phyloP scores from a whole-genome alignment of 2,797 vertebrate genomes.

The Ctenopoma multispine region DNA sequence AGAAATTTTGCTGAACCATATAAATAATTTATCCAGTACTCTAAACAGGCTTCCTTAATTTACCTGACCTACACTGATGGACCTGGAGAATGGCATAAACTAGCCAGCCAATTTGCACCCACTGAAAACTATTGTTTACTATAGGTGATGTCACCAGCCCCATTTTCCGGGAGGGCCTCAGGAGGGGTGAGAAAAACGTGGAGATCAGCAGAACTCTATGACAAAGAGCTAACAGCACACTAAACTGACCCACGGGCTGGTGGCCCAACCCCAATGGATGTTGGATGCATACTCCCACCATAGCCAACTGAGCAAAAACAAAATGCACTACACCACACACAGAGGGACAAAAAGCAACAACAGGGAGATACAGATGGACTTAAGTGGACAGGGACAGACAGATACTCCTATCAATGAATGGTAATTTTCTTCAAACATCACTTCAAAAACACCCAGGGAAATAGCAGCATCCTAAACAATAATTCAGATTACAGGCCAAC shows the following conservation, averaged over 20 bases:
- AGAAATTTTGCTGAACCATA: neutral
- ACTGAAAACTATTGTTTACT: conserved; percentile 79
- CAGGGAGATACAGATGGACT: conserved; percentile 23
- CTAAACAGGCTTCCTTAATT: conserved; percentile 6
- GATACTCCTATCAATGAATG: too few species aligned
- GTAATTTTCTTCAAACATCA: conserved; percentile 15
- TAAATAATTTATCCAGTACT: neutral
- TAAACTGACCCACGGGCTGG: conserved; percentile 76
- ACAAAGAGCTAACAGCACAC: conserved; percentile 80
- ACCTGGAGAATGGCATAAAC: conserved; percentile 38
- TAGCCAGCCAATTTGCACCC: conserved; percentile 47
- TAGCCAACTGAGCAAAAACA: conserved; percentile 61
- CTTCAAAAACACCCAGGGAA: conserved; percentile 27
- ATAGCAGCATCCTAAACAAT: conserved; percentile 13
- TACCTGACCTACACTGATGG: conserved; percentile 53
- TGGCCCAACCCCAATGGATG: conserved; percentile 65
- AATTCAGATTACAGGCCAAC: neutral
- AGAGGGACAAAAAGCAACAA: conserved; percentile 15
- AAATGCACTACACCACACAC: conserved; percentile 49
- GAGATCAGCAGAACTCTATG: conserved; percentile 82
- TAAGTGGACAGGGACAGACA: conserved; percentile 6
- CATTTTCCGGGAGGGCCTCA: conserved; percentile 82
- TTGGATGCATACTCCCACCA: conserved; percentile 53
- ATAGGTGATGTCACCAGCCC: conserved; percentile 82
- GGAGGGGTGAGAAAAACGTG: conserved; percentile 68